These are phyloP conservation scores for Zophobas atratus DNA, from an alignment of 1,140 invertebrate species.

Conservation along the genomic window DNA sequence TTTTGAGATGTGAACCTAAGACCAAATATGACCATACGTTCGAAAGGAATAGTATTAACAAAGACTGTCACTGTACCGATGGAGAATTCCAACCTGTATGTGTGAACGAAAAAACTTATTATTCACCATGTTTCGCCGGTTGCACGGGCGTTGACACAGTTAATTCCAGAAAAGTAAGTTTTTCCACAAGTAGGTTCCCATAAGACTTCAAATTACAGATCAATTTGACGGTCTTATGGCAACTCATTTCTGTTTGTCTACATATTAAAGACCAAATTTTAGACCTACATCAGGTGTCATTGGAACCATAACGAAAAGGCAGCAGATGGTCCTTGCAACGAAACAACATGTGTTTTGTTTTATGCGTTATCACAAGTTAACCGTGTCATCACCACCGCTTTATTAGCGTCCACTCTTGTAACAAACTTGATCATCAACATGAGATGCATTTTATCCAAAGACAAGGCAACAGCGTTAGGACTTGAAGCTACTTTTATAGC, in stretches of 20 bases:
- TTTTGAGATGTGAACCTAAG: conserved; percentile 71
- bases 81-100: conserved; percentile 80
- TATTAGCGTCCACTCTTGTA: conserved; percentile 70
- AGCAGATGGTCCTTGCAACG: conserved; percentile 73
- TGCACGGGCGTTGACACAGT: conserved; percentile 69
- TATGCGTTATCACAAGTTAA: conserved; percentile 73
- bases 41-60: conserved; percentile 73
- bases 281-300: conserved; percentile 73
- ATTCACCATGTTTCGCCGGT: conserved; percentile 81
- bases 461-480: conserved; percentile 75
- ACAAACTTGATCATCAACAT: conserved; percentile 73
- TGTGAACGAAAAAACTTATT: conserved; percentile 73
- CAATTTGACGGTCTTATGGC: too few species aligned
- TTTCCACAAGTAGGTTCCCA: too few species aligned
- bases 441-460: conserved; percentile 70
- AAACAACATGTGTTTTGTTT: conserved; percentile 69
- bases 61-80: conserved; percentile 74
- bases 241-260: too few species aligned
- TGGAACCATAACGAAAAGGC: conserved; percentile 64
- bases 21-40: conserved; percentile 67
- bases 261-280: conserved; percentile 45
- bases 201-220: too few species aligned
- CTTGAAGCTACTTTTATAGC: conserved; percentile 71
- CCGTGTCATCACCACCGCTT: conserved; percentile 65
- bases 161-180: conserved; percentile 58